phyloP scores from a whole-genome alignment of 35 echinoderm and acorn worm genomes.

The Apostichopus californicus region DNA sequence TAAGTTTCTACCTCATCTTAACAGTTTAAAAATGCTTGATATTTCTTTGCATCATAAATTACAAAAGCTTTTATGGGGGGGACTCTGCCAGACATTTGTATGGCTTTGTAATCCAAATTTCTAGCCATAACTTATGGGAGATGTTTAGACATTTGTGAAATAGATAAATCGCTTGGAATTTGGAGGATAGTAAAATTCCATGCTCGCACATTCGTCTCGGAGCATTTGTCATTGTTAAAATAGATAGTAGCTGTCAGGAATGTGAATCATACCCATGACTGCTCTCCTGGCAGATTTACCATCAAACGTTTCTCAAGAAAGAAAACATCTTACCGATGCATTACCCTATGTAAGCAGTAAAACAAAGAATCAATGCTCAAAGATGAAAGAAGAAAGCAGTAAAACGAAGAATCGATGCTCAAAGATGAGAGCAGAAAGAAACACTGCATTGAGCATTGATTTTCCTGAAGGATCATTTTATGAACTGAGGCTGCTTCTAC shows the following conservation, averaged over 20 bases:
- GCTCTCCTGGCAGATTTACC: no score
- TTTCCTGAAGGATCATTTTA: no score
- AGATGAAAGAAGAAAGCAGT: no score
- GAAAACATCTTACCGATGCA: no score
- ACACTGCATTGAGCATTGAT: no score
- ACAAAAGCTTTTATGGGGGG: conserved; percentile 6
- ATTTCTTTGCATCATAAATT: conserved; percentile 17
- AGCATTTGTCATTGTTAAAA: conserved; percentile 43
- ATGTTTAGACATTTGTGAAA: conserved; percentile 44
- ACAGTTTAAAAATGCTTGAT: conserved; percentile 29
- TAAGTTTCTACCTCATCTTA: background rate
- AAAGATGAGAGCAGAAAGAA: no score
- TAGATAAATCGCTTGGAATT: conserved; percentile 33
- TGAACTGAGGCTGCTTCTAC: no score
- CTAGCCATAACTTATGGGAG: conserved; percentile 14
- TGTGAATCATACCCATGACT: background rate
- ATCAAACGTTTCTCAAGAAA: no score
- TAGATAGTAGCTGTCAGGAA: conserved; percentile 2
- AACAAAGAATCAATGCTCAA: no score
- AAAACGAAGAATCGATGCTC: no score
- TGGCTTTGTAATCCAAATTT: conserved; percentile 28
- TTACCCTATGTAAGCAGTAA: no score
- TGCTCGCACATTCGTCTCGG: background rate
- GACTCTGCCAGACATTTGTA: conserved; percentile 30
- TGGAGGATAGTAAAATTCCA: background rate